Conservation (phyloP, 23 tunicate genomes). For the Ciona savignyi region DNA sequence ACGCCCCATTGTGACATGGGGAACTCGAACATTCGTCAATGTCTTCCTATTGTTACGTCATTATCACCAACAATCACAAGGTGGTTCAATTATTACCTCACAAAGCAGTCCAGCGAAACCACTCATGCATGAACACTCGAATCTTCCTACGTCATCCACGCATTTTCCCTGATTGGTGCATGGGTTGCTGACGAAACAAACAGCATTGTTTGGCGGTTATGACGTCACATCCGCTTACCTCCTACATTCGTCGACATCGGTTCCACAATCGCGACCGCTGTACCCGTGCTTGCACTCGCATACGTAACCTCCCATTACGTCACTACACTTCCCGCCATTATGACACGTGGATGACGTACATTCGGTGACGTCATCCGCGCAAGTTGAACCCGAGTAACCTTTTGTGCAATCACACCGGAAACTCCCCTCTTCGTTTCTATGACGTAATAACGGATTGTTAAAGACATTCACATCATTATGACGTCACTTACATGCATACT, state of each 20-base stretch:
- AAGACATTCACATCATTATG: not conserved
- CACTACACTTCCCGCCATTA: slow-evolving; percentile 6
- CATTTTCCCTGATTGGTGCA: slow-evolving; percentile 26
- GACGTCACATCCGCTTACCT: slow-evolving; percentile 4
- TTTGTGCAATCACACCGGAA: slow-evolving; percentile 17
- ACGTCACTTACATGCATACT: not conserved
- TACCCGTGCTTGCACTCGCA: slow-evolving; percentile 9
- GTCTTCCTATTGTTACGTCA: not conserved
- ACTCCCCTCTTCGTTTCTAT: not conserved
- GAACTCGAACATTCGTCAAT: slow-evolving; percentile 8
- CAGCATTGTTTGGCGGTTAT: not conserved
- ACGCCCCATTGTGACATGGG: slow-evolving; percentile 23
- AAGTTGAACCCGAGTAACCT: slow-evolving; percentile 26
- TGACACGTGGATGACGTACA: slow-evolving; percentile 21
- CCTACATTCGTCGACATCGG: not conserved
- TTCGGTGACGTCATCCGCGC: slow-evolving; percentile 31
- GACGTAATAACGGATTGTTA: not conserved
- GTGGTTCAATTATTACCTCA: not conserved
- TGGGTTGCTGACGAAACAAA: slow-evolving; percentile 6
- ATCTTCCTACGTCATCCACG: not conserved
- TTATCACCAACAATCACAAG: not conserved
- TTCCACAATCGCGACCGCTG: slow-evolving; percentile 1
- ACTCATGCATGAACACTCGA: slow-evolving; percentile 7
- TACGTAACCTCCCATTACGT: slow-evolving; percentile 1
- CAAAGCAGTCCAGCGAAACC: slow-evolving; percentile 22